phyloP scores from a whole-genome alignment of 1,140 invertebrate species.

The Steinernema feltiae region DNA sequence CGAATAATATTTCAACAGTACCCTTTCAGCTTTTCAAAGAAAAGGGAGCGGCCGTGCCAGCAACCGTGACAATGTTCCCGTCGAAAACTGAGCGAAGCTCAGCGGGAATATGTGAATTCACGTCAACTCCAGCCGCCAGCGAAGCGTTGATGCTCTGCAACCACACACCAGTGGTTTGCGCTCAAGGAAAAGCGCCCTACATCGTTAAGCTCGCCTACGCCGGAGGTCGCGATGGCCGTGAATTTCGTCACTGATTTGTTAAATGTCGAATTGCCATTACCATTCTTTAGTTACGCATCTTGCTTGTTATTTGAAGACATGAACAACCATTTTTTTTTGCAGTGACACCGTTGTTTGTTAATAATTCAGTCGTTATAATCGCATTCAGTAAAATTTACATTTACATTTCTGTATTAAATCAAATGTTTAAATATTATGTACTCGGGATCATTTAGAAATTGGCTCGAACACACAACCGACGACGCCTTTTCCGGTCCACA shows the following conservation, averaged over 20 bases:
- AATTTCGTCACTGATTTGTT: slow-evolving; percentile 23
- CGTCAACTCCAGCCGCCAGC: slow-evolving; percentile 78
- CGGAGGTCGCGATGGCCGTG: slow-evolving; percentile 46
- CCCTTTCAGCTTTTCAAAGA: slow-evolving; percentile 43
- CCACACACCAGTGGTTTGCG: slow-evolving; percentile 82
- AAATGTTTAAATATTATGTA: neutral
- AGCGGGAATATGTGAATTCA: slow-evolving; percentile 87
- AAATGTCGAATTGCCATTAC: neutral
- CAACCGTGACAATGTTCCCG: slow-evolving; percentile 40
- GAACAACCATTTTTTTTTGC: neutral
- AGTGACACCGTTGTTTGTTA: too few relatives aligned
- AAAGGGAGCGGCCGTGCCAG: slow-evolving; percentile 31
- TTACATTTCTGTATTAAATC: too few relatives aligned
- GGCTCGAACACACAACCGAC: neutral
- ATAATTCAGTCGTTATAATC: too few relatives aligned
- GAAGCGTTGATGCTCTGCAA: slow-evolving; percentile 90
- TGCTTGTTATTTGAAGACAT: neutral
- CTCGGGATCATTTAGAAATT: neutral
- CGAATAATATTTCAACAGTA: too few relatives aligned
- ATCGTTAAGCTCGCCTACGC: slow-evolving; percentile 76
- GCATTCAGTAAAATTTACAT: too few relatives aligned
- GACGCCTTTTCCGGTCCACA: neutral
- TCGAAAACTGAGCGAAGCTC: slow-evolving; percentile 67
- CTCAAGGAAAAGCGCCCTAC: slow-evolving; percentile 87
- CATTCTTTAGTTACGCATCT: slow-evolving; percentile 4